A percentile compares a stretch with the other conserved stretches of the same genome.
Evolutionary conservation across 2,888 invertebrate genomes (phyloP).

Genomic region (Priocnemis perturbator): DNA sequence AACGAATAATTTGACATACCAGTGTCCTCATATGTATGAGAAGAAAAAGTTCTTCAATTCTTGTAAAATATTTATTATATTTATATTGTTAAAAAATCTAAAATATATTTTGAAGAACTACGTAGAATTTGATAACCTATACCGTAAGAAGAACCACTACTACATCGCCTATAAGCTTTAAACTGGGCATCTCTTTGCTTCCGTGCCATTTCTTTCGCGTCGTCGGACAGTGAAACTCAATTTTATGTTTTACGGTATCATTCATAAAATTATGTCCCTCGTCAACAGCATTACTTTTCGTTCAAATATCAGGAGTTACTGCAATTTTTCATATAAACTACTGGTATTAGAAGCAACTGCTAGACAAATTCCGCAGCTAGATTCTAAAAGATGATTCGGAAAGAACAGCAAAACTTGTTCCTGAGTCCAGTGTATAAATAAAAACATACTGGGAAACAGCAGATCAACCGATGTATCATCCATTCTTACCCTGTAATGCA

Average conservation of each 20-base stretch:
- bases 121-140: no score
- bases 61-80: neutral
- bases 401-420: conserved; percentile 69
- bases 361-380: conserved; percentile 69
- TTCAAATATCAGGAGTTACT: conserved; percentile 34
- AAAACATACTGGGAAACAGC: conserved; percentile 62
- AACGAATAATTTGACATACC: no score
- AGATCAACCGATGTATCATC: conserved; percentile 62
- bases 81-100: no score
- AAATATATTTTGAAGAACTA: neutral
- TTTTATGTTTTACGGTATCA: neutral
- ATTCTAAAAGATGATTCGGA: conserved; percentile 69
- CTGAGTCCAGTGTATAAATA: conserved; percentile 69
- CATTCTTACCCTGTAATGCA: conserved; percentile 60
- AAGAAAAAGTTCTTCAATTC: neutral
- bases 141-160: no score
- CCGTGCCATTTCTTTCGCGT: no score
- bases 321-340: conserved; percentile 48
- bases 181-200: no score
- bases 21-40: no score
- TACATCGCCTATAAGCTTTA: no score
- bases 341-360: conserved; percentile 18
- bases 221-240: no score
- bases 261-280: neutral
- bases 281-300: conserved; percentile 29